Evolutionary conservation across 2,888 invertebrate genomes (phyloP), one percentile per base, ranked within the genome.

Genomic region (Abscondita cerata): DNA sequence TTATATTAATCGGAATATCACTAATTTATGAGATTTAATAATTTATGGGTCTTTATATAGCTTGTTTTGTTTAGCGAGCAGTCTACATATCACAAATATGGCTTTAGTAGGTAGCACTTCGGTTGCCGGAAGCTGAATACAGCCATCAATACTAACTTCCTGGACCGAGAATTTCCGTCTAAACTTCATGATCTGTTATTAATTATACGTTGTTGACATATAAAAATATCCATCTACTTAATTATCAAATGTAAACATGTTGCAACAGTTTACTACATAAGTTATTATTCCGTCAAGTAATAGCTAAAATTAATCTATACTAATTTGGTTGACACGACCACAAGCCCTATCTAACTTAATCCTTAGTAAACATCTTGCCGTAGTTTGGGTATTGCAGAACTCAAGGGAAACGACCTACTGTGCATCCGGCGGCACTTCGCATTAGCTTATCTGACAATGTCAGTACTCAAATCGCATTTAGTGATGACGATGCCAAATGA

Each of bases 21-120:
- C 55, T 66, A 64, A 66, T 66, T 66, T 66, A 66, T 64, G 34
- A 41, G 51, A 46, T 57, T 59, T 66, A 64, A 62, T 64, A 66
- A 64, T 68, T 62, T 59, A 57, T 52, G 61, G 52, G 46, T 50
- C 52, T 64, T 59, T 66, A 65, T 63, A 48, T 56, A 11, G 41
- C 44, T 46, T 25, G 61, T 63, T 67, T 67, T 67, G 59, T 64
- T 65, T 62, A 58, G 58, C 54, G 57, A 41, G 59, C 63, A 60
- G 62, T 57, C 66, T 63, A 66, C 62, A 62, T 63, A 63, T 62
- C 63, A 66, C 62, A 38, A 52, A 58, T 57, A 57, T 58, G 52
- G 58, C 46, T 31, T 52, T 47, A 47, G 59, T 52, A 58, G 61
- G 20, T 46, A 63, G 58, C 59, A 59, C 63, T 67, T 63, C 52